Conservation (phyloP, 1,140 invertebrate genomes). For the Drosophila ercepeae region DNA sequence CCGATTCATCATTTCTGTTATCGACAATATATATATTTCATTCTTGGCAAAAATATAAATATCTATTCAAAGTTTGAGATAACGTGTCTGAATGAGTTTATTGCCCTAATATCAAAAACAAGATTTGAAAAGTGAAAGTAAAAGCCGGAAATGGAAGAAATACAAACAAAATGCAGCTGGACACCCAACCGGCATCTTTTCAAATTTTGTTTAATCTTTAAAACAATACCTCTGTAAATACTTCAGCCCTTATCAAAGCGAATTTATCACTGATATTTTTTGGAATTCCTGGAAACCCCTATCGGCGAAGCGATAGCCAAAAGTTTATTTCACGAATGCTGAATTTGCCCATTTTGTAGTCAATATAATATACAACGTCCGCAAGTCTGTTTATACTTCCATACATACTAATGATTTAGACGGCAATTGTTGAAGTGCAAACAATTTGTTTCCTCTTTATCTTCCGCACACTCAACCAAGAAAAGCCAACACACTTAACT, state of each 20-base stretch:
- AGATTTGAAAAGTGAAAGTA: slow-evolving; percentile 20
- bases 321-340: slow-evolving; percentile 22
- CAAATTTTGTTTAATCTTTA: not conserved
- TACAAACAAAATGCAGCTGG: slow-evolving; percentile 1
- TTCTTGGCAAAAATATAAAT: not conserved
- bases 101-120: not conserved
- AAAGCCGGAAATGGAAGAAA: slow-evolving; percentile 19
- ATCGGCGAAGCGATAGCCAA: slow-evolving; percentile 14
- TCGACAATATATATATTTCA: not conserved
- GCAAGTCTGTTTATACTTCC: slow-evolving; percentile 26
- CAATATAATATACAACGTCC: slow-evolving; percentile 27
- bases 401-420: slow-evolving; percentile 45
- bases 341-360: slow-evolving; percentile 19
- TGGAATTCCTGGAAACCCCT: slow-evolving; percentile 12
- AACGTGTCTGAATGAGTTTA: not conserved
- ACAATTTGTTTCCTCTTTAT: slow-evolving; percentile 45
- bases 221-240: not conserved
- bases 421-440: slow-evolving; percentile 42
- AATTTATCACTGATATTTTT: slow-evolving; percentile 6
- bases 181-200: not conserved
- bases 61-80: not conserved
- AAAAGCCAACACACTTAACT: not conserved
- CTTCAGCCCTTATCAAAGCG: slow-evolving; percentile 3
- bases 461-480: slow-evolving; percentile 25
- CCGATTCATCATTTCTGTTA: not conserved